Conservation (phyloP, 2,797 vertebrate genomes). For the Rhadinocentrus ornatus region DNA sequence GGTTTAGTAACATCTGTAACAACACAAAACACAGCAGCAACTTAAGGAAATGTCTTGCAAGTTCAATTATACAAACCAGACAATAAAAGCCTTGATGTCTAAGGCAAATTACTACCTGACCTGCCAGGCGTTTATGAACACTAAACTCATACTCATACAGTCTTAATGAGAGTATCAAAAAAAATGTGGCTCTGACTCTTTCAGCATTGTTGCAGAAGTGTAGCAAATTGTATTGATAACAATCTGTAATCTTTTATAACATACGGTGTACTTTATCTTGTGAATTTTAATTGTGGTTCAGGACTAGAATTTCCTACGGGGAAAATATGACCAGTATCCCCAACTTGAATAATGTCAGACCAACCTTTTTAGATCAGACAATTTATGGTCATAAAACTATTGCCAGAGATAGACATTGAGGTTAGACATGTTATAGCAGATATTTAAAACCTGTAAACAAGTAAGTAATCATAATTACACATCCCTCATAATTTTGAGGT, state of each 20-base stretch:
- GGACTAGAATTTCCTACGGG: not conserved
- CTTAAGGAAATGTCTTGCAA: not conserved
- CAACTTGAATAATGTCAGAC: not conserved
- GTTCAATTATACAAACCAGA: conserved; percentile 8
- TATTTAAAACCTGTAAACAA: not conserved
- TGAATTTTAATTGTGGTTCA: not conserved
- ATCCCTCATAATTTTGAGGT: not conserved
- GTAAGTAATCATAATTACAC: not conserved
- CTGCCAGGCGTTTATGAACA: conserved; percentile 19
- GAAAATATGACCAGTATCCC: not conserved
- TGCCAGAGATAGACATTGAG: not conserved
- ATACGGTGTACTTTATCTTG: not conserved
- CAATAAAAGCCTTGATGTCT: not conserved
- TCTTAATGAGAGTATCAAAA: not conserved
- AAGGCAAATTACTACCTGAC: not conserved
- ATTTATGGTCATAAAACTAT: not conserved
- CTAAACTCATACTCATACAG: conserved; percentile 3
- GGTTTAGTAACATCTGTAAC: conserved; percentile 58
- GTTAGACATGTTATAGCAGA: not conserved
- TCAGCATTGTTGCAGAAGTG: not conserved
- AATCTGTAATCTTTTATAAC: not conserved
- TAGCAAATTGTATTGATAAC: not conserved
- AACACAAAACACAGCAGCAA: not conserved
- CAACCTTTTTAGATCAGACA: not conserved
- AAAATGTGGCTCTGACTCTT: not conserved